Evolutionary conservation across 2,888 invertebrate genomes (phyloP), one percentile per base, ranked within the genome.

Genomic region (Nomada lathburiana): DNA sequence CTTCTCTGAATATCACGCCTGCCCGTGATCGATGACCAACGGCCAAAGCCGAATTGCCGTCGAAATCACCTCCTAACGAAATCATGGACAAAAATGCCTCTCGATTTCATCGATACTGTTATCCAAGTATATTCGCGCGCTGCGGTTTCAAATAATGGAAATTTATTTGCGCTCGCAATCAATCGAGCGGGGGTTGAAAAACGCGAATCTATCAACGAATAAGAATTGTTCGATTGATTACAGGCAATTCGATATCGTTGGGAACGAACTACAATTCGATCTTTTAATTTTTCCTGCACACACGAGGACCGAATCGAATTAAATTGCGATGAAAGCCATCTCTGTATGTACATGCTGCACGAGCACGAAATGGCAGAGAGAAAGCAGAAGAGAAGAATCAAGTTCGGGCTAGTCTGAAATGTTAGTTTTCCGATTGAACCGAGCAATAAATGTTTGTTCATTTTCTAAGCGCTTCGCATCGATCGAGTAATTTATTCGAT

Each of bases 1-100:
- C 76, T 20, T 80, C 88, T 63, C 80, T 44, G 16, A 86, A 29
- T 60, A 88, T 80, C 77, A 89, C 65, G 18, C 84, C 83, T 23
- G 69, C 82, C 26, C 57, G 76, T 75, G 87, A 85, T 77, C 80
- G 83, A 87, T 85, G 75, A 23, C 62, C 67, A 23, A 86, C 50
- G 55, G 76, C 74, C 80, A 88, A 26, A 70, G 64, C 70, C 72
- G 29, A 29, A 29, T 0, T 7, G 7, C 29, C 7, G 29, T 29
- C 36, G 36, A 36, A 36, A 36, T 7, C 36, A 36, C 7, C 36
- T 29, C 29, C 29, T 36, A 36, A 36, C 7, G 36, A 36, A 7
- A 36, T 36, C 9, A 50, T 16, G 18, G 18, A 18, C 5, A 16
- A 50, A 50, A 50, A 16, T 50, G 50, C 50, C 36, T 7, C 36